Percentiles rank a stretch among this genome's conserved stretches.
These are phyloP conservation scores for Aphodius sticticus DNA, from an alignment of 2,888 invertebrate genomes.

Conservation along the genomic window DNA sequence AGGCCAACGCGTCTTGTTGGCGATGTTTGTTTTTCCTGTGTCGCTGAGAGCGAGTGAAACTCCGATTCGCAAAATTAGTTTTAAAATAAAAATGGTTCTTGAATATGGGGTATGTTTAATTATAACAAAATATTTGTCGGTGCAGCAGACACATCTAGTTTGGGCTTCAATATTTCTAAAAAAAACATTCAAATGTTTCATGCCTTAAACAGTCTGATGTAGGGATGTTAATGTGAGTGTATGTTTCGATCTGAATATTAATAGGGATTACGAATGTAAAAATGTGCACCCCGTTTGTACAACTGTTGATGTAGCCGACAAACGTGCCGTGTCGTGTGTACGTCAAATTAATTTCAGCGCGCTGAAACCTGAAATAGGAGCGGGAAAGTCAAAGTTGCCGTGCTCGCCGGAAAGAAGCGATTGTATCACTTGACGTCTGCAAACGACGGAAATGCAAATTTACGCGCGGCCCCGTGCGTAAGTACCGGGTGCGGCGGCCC, in stretches of 20 bases:
- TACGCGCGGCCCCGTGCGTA: slow-evolving; percentile 17
- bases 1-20: too few species aligned
- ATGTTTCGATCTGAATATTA: not conserved
- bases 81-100: too few species aligned
- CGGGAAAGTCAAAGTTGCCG: slow-evolving; percentile 18
- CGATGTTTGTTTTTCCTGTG: too few species aligned
- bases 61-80: too few species aligned
- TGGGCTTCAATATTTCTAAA: too few species aligned
- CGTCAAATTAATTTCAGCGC: slow-evolving; percentile 24
- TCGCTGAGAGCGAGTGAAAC: too few species aligned
- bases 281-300: not conserved
- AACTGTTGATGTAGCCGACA: slow-evolving; percentile 16
- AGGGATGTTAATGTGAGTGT: not conserved
- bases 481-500: slow-evolving; percentile 18
- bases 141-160: too few species aligned
- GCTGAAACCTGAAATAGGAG: slow-evolving; percentile 16
- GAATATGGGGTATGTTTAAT: too few species aligned
- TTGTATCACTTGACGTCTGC: slow-evolving; percentile 25
- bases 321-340: slow-evolving; percentile 12
- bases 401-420: slow-evolving; percentile 27
- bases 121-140: too few species aligned
- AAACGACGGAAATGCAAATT: slow-evolving; percentile 26
- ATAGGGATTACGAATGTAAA: not conserved
- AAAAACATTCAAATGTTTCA: too few species aligned
- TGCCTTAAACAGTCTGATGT: not conserved